These are phyloP conservation scores for Lobophora halterata DNA, from an alignment of 2,888 invertebrate genomes.

Conservation along the genomic window DNA sequence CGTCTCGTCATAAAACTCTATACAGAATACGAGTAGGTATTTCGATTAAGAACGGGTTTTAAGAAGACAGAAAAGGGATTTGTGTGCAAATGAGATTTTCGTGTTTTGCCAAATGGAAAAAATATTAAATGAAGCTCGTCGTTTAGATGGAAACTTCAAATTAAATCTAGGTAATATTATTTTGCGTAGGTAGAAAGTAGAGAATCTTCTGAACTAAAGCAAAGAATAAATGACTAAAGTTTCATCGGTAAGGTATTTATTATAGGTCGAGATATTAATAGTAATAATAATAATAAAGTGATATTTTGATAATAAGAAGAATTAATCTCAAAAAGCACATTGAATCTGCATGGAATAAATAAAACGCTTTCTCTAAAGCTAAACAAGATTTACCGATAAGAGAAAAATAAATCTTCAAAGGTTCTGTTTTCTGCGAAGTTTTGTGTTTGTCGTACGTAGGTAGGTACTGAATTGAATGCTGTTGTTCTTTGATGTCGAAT, in stretches of 20 bases:
- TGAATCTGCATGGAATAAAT: neutral
- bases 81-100: constrained; percentile 44
- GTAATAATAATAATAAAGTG: no score
- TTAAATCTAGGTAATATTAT: constrained; percentile 7
- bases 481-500: constrained; percentile 49
- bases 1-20: constrained; percentile 40
- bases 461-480: constrained; percentile 35
- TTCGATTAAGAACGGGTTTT: constrained; percentile 45
- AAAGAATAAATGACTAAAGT: no score
- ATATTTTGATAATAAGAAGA: no score
- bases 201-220: no score
- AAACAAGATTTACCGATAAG: constrained; percentile 3
- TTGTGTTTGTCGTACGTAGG: constrained; percentile 20
- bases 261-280: no score
- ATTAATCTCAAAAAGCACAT: neutral
- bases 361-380: constrained; percentile 1
- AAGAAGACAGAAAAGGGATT: constrained; percentile 43
- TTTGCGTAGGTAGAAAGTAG: neutral
- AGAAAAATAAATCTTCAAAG: constrained; percentile 11
- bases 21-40: constrained; percentile 46
- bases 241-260: no score
- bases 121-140: constrained; percentile 20
- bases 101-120: constrained; percentile 40
- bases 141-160: constrained; percentile 11
- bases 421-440: constrained; percentile 15